Percentiles rank a stretch among this genome's conserved stretches.
Conservation (phyloP, 1,140 invertebrate species). For the Phymorhynchus buccinoides region DNA sequence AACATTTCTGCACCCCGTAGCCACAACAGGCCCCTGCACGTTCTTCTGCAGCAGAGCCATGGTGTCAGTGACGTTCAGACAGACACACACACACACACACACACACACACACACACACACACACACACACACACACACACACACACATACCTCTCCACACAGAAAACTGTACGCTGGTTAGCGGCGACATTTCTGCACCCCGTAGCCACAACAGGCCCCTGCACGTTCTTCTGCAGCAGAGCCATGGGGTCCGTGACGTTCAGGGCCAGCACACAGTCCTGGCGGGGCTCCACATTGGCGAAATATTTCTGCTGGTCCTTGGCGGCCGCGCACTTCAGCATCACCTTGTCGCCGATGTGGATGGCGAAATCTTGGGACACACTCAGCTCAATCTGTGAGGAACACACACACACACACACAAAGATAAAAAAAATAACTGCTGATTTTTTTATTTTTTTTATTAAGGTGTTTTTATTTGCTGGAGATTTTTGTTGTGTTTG, state of each 20-base stretch:
- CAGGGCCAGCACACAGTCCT: slow-evolving; percentile 58
- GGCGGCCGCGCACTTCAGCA: slow-evolving; percentile 57
- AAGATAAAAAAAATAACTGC: too few species aligned
- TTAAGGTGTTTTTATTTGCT: too few species aligned
- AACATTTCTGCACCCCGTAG: slow-evolving; percentile 54
- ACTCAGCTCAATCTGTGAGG: slow-evolving; percentile 54
- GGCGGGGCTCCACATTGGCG: slow-evolving; percentile 59
- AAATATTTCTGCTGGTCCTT: slow-evolving; percentile 60
- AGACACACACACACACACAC: not conserved
- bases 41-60: slow-evolving; percentile 12
- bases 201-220: slow-evolving; percentile 56
- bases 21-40: slow-evolving; percentile 56
- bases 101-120: not conserved
- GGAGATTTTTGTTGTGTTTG: too few species aligned
- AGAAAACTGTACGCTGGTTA: slow-evolving; percentile 65
- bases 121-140: slow-evolving; percentile 14
- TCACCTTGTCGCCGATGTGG: slow-evolving; percentile 90
- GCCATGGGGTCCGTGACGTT: slow-evolving; percentile 46
- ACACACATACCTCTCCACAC: slow-evolving; percentile 61
- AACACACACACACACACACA: not conserved
- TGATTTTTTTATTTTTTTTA: too few species aligned
- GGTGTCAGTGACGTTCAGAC: not conserved
- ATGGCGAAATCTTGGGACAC: slow-evolving; percentile 92
- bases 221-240: slow-evolving; percentile 40
- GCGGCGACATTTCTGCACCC: slow-evolving; percentile 53